Percentiles rank a stretch among this genome's conserved stretches.
These are phyloP conservation scores for Ormyrus pomaceus DNA, from an alignment of 2,888 invertebrate species.

Conservation along the genomic window DNA sequence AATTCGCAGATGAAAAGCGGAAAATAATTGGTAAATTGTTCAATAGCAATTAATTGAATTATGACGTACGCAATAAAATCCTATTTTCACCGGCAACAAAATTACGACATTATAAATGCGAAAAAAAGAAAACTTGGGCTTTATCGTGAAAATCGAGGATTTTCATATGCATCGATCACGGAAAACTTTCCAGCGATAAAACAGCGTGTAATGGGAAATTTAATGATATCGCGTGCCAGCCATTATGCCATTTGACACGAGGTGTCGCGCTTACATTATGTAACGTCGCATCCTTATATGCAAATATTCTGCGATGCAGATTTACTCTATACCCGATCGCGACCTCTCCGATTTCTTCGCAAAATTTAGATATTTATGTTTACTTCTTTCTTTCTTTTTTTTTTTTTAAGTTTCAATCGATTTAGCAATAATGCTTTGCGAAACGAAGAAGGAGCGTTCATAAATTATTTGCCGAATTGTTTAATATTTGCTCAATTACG, in stretches of 20 bases:
- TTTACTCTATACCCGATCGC: neutral
- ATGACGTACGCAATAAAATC: neutral
- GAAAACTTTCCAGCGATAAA: neutral
- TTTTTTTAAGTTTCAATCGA: neutral
- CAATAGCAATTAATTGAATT: slow-evolving; percentile 11
- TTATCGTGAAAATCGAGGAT: neutral
- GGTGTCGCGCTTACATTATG: neutral
- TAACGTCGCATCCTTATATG: slow-evolving; percentile 38
- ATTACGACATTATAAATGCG: no score
- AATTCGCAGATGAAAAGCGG: neutral
- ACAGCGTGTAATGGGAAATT: slow-evolving; percentile 22
- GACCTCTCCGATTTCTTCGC: slow-evolving; percentile 13
- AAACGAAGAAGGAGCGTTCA: neutral
- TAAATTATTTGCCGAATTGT: neutral
- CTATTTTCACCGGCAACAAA: no score
- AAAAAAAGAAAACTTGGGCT: no score
- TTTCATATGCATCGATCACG: no score
- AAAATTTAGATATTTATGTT: slow-evolving; percentile 29
- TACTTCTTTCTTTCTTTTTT: neutral
- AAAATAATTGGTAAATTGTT: neutral
- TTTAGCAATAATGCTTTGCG: neutral
- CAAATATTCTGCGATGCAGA: slow-evolving; percentile 4
- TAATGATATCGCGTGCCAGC: slow-evolving; percentile 1
- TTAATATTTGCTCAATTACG: slow-evolving; percentile 21
- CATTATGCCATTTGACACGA: slow-evolving; percentile 23